Evolutionary conservation across 2,113 vertebrate species (phyloP).

Genomic region (Talpa occidentalis): DNA sequence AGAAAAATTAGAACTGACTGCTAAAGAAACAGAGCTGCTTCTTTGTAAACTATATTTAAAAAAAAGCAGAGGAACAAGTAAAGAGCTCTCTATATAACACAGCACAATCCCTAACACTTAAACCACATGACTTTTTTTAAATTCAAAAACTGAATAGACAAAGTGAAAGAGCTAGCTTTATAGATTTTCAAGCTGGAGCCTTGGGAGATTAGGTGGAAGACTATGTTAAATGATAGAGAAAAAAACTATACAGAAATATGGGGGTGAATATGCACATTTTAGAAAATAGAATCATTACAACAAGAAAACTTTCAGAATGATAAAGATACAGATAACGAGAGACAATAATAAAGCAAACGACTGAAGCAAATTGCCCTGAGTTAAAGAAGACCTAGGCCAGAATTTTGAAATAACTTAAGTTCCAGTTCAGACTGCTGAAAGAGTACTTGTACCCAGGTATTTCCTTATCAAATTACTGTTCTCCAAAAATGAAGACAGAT

Average conservation of each 20-base stretch:
- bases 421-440: not conserved
- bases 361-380: not conserved
- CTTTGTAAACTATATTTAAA: slow-evolving; percentile 2
- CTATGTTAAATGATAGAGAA: not conserved
- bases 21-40: not conserved
- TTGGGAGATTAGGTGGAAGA: not conserved
- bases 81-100: not conserved
- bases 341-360: not conserved
- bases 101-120: not conserved
- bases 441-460: fast-evolving
- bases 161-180: not conserved
- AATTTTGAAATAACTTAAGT: not conserved
- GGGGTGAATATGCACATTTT: not conserved
- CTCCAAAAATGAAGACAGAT: not conserved
- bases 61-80: not conserved
- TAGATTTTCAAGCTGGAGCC: not conserved
- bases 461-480: not conserved
- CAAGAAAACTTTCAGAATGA: not conserved
- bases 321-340: not conserved
- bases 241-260: not conserved
- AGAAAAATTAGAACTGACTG: not conserved
- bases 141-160: slow-evolving; percentile 2
- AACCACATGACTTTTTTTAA: not conserved
- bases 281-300: not conserved
- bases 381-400: not conserved